phyloP scores from a whole-genome alignment of 2,797 vertebrate species.

The Sebastes hubbsi region DNA sequence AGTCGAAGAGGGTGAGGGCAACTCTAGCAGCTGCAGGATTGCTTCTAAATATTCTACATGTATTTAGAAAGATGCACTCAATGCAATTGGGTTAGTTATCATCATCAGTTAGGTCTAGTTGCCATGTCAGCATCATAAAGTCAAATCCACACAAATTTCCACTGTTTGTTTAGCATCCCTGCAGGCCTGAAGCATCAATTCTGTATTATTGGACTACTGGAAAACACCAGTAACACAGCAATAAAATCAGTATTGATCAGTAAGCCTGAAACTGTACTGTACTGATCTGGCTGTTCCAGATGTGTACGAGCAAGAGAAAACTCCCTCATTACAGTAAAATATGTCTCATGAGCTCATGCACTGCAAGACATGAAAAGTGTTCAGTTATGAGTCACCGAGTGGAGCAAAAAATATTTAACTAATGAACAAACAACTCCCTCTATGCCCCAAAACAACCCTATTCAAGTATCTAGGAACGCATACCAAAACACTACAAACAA shows the following conservation, averaged over 20 bases:
- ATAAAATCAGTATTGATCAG: conserved; percentile 15
- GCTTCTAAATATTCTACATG: neutral
- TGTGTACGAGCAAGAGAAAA: neutral
- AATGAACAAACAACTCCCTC: conserved; percentile 29
- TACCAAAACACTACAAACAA: conserved; percentile 54
- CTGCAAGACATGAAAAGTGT: neutral
- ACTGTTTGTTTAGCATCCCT: neutral
- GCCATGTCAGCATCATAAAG: neutral
- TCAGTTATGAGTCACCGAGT: conserved; percentile 16
- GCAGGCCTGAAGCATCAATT: neutral
- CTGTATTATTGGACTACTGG: neutral
- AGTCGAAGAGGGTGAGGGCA: neutral
- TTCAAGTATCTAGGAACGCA: conserved; percentile 26
- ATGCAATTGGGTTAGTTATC: neutral
- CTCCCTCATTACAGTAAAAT: conserved; percentile 1
- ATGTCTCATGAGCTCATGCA: conserved; percentile 21
- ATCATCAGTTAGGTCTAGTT: neutral
- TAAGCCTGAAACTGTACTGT: neutral
- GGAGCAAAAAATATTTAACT: conserved; percentile 11
- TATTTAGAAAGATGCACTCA: neutral
- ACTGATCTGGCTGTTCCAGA: conserved; percentile 23
- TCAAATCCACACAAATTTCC: neutral
- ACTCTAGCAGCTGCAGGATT: neutral
- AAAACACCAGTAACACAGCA: neutral
- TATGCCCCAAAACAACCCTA: conserved; percentile 24